These are phyloP conservation scores for Mormyrus proboscirostris DNA, from an alignment of 2,797 vertebrate genomes.

Conservation along the genomic window DNA sequence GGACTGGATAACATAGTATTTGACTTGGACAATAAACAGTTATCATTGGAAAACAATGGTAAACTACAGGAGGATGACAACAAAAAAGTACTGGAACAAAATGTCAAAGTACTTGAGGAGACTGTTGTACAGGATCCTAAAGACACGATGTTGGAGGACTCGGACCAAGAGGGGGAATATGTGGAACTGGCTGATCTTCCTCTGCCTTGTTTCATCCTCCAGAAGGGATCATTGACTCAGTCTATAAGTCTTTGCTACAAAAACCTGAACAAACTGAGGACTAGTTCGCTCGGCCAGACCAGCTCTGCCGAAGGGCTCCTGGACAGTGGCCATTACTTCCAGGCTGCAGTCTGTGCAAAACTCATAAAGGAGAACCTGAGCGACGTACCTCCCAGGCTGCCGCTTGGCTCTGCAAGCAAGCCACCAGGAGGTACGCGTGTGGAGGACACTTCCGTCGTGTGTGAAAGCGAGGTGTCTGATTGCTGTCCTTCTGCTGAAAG, in stretches of 20 bases:
- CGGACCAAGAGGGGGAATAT: constrained; percentile 71
- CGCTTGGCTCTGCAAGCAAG: neutral
- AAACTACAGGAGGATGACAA: neutral
- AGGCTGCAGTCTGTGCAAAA: constrained; percentile 43
- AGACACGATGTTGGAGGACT: constrained; percentile 35
- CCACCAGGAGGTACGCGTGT: neutral
- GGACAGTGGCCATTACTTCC: constrained; percentile 38
- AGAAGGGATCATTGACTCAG: constrained; percentile 63
- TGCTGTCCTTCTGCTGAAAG: neutral
- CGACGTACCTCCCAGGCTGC: constrained; percentile 9
- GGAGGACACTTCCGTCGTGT: neutral
- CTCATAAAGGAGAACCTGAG: constrained; percentile 46
- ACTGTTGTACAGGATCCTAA: constrained; percentile 4
- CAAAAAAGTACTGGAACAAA: neutral
- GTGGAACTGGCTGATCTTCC: constrained; percentile 65
- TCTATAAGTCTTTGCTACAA: constrained; percentile 54
- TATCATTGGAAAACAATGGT: neutral
- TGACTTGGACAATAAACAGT: constrained; percentile 29
- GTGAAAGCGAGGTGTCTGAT: neutral
- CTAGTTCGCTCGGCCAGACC: constrained; percentile 21
- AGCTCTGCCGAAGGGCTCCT: constrained; percentile 16
- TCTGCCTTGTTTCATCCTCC: constrained; percentile 62
- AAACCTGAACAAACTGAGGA: constrained; percentile 51
- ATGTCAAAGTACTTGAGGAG: neutral
- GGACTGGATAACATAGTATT: constrained; percentile 33